Evolutionary conservation across 2,888 invertebrate genomes (phyloP).

Genomic region (Craniophora ligustri): DNA sequence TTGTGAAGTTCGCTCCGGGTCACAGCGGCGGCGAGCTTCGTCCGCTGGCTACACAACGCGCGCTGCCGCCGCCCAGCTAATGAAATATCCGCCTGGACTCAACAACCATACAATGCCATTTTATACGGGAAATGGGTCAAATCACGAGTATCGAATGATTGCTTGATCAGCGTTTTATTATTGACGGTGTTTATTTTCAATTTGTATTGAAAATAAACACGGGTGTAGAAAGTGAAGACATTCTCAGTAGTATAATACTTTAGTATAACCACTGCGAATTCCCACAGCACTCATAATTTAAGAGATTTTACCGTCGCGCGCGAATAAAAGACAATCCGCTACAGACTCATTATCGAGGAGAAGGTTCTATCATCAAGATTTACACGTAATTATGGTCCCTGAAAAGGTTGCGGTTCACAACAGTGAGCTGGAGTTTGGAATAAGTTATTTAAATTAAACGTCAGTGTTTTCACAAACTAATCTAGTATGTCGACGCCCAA

Average conservation of each 20-base stretch:
- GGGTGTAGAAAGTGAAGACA: background rate
- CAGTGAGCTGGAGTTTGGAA: slow-evolving; percentile 1
- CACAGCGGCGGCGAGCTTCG: slow-evolving; percentile 59
- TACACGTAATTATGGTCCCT: slow-evolving; percentile 12
- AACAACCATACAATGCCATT: slow-evolving; percentile 43
- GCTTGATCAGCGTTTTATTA: slow-evolving; percentile 30
- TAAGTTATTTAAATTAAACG: slow-evolving; percentile 27
- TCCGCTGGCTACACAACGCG: slow-evolving; percentile 41
- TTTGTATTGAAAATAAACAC: background rate
- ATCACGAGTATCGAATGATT: slow-evolving; percentile 34
- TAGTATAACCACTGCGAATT: slow-evolving; percentile 23
- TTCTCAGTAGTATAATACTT: too few species aligned
- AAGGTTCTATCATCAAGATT: slow-evolving; percentile 28
- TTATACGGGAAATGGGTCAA: slow-evolving; percentile 41
- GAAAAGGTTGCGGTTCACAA: slow-evolving; percentile 1
- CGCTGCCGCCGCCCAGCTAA: slow-evolving; percentile 46
- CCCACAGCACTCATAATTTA: slow-evolving; percentile 35
- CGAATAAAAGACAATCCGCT: slow-evolving; percentile 24
- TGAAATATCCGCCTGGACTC: slow-evolving; percentile 57
- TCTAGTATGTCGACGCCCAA: slow-evolving; percentile 39
- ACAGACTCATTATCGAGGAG: slow-evolving; percentile 30
- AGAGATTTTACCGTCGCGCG: slow-evolving; percentile 25
- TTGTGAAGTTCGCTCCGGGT: slow-evolving; percentile 68
- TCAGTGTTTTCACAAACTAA: slow-evolving; percentile 33
- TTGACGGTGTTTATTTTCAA: background rate